Conservation (phyloP, 2,797 vertebrate species). For the Balearica regulorum region DNA sequence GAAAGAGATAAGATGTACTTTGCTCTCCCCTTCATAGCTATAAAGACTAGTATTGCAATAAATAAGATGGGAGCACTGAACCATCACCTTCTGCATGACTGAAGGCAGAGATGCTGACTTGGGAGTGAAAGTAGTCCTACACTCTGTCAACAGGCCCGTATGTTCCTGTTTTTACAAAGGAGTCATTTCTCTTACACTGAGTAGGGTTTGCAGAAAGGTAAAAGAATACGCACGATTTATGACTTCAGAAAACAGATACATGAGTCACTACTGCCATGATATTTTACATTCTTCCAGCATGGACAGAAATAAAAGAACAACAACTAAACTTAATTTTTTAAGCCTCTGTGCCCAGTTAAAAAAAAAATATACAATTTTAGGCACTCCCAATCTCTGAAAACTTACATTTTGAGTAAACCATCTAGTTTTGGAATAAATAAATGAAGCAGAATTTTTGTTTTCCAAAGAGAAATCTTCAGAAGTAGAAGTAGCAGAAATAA, state of each 20-base stretch:
- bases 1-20: not conserved
- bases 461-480: constrained; percentile 9
- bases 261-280: not conserved
- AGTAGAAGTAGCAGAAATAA: not conserved
- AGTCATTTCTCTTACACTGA: not conserved
- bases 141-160: not conserved
- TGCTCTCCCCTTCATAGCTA: not conserved
- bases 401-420: not conserved
- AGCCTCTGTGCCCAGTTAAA: not conserved
- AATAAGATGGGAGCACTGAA: constrained; percentile 7
- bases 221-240: not conserved
- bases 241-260: not conserved
- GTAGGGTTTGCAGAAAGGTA: not conserved
- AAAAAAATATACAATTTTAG: not conserved
- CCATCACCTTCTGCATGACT: constrained; percentile 1
- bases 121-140: not conserved
- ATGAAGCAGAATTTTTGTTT: constrained; percentile 18
- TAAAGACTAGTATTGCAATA: constrained; percentile 13
- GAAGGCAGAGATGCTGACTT: constrained; percentile 16
- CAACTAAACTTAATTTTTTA: not conserved
- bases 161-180: not conserved
- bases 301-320: not conserved
- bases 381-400: not conserved
- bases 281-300: not conserved
- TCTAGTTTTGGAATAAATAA: constrained; percentile 38